These are phyloP conservation scores for Fulica atra DNA, from an alignment of 2,113 vertebrate genomes.

Conservation along the genomic window DNA sequence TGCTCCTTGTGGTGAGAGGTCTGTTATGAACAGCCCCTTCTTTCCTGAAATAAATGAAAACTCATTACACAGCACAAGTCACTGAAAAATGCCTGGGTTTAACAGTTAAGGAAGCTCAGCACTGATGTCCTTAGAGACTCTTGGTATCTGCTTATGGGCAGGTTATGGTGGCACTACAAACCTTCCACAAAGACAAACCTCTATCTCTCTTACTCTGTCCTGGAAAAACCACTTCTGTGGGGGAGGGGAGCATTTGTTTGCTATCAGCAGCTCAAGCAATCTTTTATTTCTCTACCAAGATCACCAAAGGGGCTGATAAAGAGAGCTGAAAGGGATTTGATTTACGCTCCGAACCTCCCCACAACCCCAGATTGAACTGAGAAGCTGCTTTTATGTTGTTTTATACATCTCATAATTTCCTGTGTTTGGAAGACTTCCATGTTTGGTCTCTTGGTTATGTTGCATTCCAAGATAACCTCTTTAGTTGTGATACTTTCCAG, in stretches of 20 bases:
- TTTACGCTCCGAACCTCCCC: background rate
- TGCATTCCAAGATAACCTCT: background rate
- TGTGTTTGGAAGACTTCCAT: background rate
- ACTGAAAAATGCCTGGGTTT: background rate
- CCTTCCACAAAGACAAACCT: background rate
- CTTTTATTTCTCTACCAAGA: background rate
- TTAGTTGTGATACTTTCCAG: background rate
- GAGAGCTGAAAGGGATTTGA: background rate
- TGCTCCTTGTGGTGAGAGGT: conserved; percentile 75
- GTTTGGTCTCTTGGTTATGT: background rate
- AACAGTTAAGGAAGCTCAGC: background rate
- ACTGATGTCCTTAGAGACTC: background rate
- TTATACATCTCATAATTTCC: background rate
- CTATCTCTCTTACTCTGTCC: background rate
- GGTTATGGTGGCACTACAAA: background rate
- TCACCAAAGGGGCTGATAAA: background rate
- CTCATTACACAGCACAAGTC: background rate
- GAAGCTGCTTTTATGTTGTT: background rate
- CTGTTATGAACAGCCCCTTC: conserved; percentile 81
- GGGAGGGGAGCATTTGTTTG: background rate
- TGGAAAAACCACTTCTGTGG: background rate
- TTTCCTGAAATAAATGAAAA: conserved; percentile 72
- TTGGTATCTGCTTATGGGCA: background rate
- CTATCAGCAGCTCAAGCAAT: background rate
- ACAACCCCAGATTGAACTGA: background rate